Evolutionary conservation across 1,140 invertebrate species (phyloP).

Genomic region (Ips typographus): DNA sequence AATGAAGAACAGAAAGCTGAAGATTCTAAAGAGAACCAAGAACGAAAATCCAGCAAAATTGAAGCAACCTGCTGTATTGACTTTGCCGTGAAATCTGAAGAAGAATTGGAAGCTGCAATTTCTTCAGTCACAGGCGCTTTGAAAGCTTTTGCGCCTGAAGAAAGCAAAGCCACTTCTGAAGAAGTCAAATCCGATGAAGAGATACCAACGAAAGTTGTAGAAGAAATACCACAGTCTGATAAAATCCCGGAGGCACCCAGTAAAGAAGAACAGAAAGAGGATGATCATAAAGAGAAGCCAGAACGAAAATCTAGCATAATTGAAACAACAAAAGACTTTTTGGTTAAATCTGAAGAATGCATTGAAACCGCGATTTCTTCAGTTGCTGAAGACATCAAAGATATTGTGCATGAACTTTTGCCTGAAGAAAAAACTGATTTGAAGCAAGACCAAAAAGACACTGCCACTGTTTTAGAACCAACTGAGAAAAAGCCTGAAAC

Average conservation of each 20-base stretch:
- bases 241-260: no score
- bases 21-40: conserved; percentile 3
- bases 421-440: neutral
- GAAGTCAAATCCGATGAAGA: neutral
- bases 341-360: conserved; percentile 13
- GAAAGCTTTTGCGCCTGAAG: neutral
- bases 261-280: neutral
- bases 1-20: neutral
- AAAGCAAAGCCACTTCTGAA: no score
- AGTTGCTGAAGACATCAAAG: neutral
- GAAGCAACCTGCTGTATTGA: conserved; percentile 8
- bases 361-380: conserved; percentile 2
- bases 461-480: neutral
- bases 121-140: neutral
- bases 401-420: neutral
- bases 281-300: neutral
- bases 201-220: no score
- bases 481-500: neutral
- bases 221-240: no score
- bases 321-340: conserved; percentile 6
- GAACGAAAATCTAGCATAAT: conserved; percentile 5
- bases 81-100: conserved; percentile 10
- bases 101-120: conserved; percentile 8
- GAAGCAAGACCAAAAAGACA: neutral
- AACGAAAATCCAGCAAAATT: conserved; percentile 6